These are phyloP conservation scores for Euclidia mi DNA, from an alignment of 2,888 invertebrate genomes.

Conservation along the genomic window DNA sequence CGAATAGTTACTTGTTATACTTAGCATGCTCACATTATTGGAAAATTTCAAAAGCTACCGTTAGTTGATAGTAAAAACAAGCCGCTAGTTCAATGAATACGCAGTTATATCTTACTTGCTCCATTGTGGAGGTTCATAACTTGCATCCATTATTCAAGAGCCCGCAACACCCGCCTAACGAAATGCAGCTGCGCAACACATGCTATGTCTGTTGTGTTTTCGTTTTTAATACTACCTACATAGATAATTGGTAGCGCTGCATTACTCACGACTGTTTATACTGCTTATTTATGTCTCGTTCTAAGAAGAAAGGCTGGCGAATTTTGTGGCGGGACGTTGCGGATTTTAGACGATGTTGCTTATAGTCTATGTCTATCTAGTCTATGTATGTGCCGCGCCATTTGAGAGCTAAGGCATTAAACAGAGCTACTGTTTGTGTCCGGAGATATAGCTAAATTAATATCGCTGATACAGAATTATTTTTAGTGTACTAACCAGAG, in stretches of 20 bases:
- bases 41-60: neutral
- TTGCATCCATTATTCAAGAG: conserved; percentile 46
- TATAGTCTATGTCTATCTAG: too few species aligned
- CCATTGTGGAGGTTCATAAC: conserved; percentile 42
- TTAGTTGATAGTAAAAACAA: neutral
- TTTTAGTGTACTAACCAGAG: too few species aligned
- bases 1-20: neutral
- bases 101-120: conserved; percentile 21
- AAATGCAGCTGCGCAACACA: conserved; percentile 31
- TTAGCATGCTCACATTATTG: too few species aligned
- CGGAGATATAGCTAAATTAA: too few species aligned
- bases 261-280: conserved; percentile 22
- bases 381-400: too few species aligned
- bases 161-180: conserved; percentile 26
- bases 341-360: too few species aligned
- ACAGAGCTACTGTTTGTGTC: too few species aligned
- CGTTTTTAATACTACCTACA: conserved; percentile 19
- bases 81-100: conserved; percentile 15
- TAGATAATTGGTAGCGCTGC: conserved; percentile 28
- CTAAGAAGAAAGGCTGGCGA: neutral
- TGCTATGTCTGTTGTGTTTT: conserved; percentile 25
- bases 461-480: too few species aligned
- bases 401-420: too few species aligned
- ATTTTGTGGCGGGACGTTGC: too few species aligned
- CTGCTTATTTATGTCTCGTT: conserved; percentile 3